Evolutionary conservation across 2,113 vertebrate species (phyloP).

Genomic region (Spilogale gracilis): DNA sequence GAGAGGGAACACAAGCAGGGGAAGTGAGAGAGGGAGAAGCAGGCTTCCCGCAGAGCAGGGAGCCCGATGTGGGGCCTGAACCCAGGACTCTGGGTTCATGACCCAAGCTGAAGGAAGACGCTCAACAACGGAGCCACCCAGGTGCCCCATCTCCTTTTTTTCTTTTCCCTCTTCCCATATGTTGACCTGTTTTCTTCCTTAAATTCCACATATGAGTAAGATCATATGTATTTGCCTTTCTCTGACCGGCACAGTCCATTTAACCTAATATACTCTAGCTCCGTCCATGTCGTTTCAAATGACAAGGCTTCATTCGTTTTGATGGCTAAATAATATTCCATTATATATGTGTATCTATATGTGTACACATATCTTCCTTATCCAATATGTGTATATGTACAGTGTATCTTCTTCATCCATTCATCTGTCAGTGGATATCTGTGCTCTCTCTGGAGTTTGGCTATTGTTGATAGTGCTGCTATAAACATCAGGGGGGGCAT

Average conservation of each 20-base stretch:
- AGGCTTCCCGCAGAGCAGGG: background rate
- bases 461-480: background rate
- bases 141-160: background rate
- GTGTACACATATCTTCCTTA: too few species aligned
- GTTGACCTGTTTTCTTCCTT: background rate
- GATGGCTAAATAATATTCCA: background rate
- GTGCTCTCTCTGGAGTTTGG: background rate
- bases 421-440: background rate
- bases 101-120: background rate
- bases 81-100: background rate
- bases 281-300: background rate
- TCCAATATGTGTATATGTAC: too few species aligned
- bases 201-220: background rate
- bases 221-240: background rate
- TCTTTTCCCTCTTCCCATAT: background rate
- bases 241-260: background rate
- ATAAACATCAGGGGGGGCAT: background rate
- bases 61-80: background rate
- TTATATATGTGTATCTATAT: background rate
- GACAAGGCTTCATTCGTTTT: background rate
- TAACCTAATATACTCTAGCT: background rate
- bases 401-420: background rate
- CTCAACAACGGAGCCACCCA: background rate
- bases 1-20: too few species aligned
- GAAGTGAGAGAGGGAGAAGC: background rate